Base-by-base conservation (phyloP, 1,140 invertebrate genomes). In the Drosophila melanica region DNA sequence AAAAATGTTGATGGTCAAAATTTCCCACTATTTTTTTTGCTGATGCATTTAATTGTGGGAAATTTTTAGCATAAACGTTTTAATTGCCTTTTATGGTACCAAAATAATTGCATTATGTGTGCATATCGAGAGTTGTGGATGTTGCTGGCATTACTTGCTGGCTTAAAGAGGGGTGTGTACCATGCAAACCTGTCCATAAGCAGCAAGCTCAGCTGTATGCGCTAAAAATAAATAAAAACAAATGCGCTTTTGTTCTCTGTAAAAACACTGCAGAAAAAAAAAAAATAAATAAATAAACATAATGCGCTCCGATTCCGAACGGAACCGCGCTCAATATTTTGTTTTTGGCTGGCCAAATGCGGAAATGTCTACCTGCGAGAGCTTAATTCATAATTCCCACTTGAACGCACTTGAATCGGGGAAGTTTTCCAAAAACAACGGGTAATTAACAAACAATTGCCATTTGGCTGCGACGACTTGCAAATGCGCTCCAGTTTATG, bases 401-500 rank as follows among this genome's bases (percentile, higher is more conserved):
- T 75, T 18, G 14, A n/a, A n/a, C n/a, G n/a, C n/a, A n/a, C n/a
- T n/a, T n/a, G n/a, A 74, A 63, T 70, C 79, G 79, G 82, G 82
- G 82, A 87, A 87, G 82, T 87, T 87, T 87, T 64, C 57, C 79
- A 74, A 72, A 87, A 87, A 87, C 33, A 79, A 69, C 12, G 37
- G 55, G 75, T 69, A 78, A 82, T 81, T 50, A 70, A 84, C n/a
- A 41, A 41, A 8, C 12, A 68, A 65, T 65, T 70, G 64, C 58
- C 69, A 85, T 81, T 87, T 78, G 79, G 84, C 69, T 72, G 72
- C 68, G 66, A 73, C 82, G 82, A 87, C 82, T 87, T 79, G 71
- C 68, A 82, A 87, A 89, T 87, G 82, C 82, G 82, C 82, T 87
- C 82, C 82, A 79, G 72, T 77, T 87, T 73, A 79, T 76, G 47